Evolutionary conservation across 2,888 invertebrate species (phyloP), one percentile per base, ranked within the genome.

Genomic region (Coelinius sp.): DNA sequence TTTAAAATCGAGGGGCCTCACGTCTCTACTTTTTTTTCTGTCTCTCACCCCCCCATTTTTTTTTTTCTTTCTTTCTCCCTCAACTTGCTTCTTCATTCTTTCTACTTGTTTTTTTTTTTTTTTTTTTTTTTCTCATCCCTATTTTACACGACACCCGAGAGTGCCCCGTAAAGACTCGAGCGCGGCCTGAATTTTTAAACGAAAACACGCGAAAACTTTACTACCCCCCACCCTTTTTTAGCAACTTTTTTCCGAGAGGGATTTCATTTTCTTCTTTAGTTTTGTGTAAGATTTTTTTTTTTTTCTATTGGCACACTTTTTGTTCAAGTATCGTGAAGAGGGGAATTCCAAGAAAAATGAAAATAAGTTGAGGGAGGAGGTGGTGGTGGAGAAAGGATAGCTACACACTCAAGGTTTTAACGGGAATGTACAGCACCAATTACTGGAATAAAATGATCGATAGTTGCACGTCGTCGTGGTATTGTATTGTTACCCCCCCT

Each of bases 171-270:
- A 70, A 70, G 70, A 70, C 53, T 70, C 31, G 31, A 44, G 65
- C 59, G 56, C 65, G 64, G 56, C 65, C 65, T 70, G 70, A 70
- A 70, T 70, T 70, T 70, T 70, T 70, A 70, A 59, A 70, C 53
- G 65, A 63, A 53, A 69, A 46, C 62, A 53, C 66, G 53, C 66
- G 31, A 56, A 70, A 70, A 64, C 64, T 70, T 70, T 46, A 35
- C 27, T 59, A 56, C 56, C 65, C 65, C 46, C 46, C 2, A 1
- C 10, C 10, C 7, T 20, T 65, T 65, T 41, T 56, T 70, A 27
- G 56, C 68, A 46, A 62, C 62, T 56, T 31, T 69, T 68, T 62
- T 68, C n/a, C n/a, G n/a, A n/a, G n/a, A n/a, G n/a, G n/a, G 1
- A 10, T 41, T 41, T n/a, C n/a, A 20, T 49, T 49, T 49, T 20